phyloP scores from a whole-genome alignment of 2,888 invertebrate genomes.

The Agriopis leucophaearia region DNA sequence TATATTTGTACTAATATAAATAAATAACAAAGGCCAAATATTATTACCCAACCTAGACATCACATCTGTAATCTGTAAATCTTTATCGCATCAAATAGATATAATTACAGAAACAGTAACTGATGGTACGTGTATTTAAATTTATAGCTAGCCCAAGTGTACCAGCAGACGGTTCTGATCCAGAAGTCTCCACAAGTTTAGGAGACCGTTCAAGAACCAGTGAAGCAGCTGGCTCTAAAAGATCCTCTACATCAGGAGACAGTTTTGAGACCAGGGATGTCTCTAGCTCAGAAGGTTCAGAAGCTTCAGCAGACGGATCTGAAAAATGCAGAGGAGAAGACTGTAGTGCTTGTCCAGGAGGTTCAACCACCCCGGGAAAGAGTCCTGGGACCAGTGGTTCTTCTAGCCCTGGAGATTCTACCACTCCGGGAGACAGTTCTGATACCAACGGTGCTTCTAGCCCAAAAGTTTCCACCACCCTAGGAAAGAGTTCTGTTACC shows the following conservation, averaged over 20 bases:
- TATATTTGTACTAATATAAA: too few relatives aligned
- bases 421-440: background rate
- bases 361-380: background rate
- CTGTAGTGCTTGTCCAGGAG: background rate
- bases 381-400: background rate
- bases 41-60: too few relatives aligned
- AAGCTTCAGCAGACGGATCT: background rate
- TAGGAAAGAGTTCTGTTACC: background rate
- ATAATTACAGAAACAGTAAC: background rate
- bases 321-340: too few relatives aligned
- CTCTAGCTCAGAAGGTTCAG: background rate
- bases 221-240: too few relatives aligned
- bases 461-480: background rate
- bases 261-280: background rate
- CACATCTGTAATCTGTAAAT: too few relatives aligned
- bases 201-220: too few relatives aligned
- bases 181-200: too few relatives aligned
- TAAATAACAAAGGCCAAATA: too few relatives aligned
- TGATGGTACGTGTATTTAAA: background rate
- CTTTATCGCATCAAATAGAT: too few relatives aligned
- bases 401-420: background rate
- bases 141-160: slow-evolving; percentile 3
- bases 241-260: slow-evolving; percentile 4
- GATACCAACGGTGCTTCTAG: background rate
- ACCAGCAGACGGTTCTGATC: too few relatives aligned